Base-by-base conservation (phyloP, 2,797 vertebrate genomes). In the Aselliscus stoliczkanus region DNA sequence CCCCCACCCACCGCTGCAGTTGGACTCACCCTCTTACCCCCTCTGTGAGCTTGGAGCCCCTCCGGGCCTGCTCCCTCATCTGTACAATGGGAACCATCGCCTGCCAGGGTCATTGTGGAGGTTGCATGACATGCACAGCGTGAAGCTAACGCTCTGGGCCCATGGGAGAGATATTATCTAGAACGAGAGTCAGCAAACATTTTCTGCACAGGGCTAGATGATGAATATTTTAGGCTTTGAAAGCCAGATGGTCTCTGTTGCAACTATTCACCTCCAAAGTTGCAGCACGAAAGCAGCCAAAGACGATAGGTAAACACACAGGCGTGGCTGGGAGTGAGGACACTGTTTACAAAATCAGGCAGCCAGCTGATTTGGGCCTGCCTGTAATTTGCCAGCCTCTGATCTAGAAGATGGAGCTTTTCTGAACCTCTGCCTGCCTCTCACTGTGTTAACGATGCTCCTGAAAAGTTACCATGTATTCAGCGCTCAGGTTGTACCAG, bases 341-440 rank as follows among this genome's bases (percentile, higher is more conserved):
- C 37, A 5, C 73, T 25, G 17, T 58, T 77, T 21, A 25, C 20
- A 58, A 25, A 44, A 76, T 29, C 14, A 54, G 64, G 27, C n/a
- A 4, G 25, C 0, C 0, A 37, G 27, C 7, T 50, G 6, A 4
- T 21, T 0, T 5, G 75, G 13, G 34, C 20, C 15, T 0, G 2
- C 31, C 27, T 60, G 0, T 1, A 2, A 56, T 14, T 7, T 31
- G 37, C 47, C 56, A 39, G 5, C 44, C 34, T 25, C 27, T 54
- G 42, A 17, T 62, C 79, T 50, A 10, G 56, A 95, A 76, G 77
- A 47, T 2, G 5, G 37, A 11, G 31, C 82, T 70, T 11, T 34
- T 56, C 80, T 62, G 64, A 50, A 67, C 27, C 34, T 37, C n/a
- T 27, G 13, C 34, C 60, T 39, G 11, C 56, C n/a, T 76, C 39